Percentiles rank a stretch among this genome's conserved stretches.
Conservation (phyloP, 64 coral and sea anemone genomes). For the Hydrozoanthus tunicans region DNA sequence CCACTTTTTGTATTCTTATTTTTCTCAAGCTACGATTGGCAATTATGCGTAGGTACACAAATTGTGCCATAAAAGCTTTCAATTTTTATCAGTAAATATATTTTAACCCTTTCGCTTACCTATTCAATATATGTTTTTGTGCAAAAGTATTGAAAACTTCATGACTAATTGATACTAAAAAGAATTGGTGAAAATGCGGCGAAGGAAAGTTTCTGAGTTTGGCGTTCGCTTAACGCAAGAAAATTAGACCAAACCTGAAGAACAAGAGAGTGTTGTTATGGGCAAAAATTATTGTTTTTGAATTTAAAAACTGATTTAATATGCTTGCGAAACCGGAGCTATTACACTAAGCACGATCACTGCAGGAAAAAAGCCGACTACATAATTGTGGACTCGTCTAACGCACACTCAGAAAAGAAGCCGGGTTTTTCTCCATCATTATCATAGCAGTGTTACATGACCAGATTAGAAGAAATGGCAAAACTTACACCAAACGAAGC, state of each 20-base stretch:
- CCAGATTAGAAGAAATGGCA: neutral
- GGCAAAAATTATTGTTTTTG: neutral
- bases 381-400: neutral
- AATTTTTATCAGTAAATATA: conserved; percentile 11
- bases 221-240: neutral
- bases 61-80: conserved; percentile 26
- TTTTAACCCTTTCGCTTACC: conserved; percentile 3
- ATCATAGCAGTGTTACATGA: neutral
- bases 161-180: conserved; percentile 37
- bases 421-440: neutral
- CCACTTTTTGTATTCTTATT: conserved; percentile 37
- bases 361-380: conserved; percentile 3
- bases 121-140: conserved; percentile 6
- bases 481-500: conserved; percentile 32
- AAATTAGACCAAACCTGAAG: neutral
- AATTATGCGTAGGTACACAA: conserved; percentile 6
- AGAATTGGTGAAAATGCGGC: conserved; percentile 19
- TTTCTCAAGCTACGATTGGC: conserved; percentile 4
- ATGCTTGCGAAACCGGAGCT: conserved; percentile 9
- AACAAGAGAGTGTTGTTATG: neutral
- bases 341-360: conserved; percentile 18
- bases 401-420: neutral
- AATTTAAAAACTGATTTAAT: conserved; percentile 47
- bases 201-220: neutral
- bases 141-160: neutral